phyloP scores from a whole-genome alignment of 2,888 invertebrate species.

The Eulithis testata region DNA sequence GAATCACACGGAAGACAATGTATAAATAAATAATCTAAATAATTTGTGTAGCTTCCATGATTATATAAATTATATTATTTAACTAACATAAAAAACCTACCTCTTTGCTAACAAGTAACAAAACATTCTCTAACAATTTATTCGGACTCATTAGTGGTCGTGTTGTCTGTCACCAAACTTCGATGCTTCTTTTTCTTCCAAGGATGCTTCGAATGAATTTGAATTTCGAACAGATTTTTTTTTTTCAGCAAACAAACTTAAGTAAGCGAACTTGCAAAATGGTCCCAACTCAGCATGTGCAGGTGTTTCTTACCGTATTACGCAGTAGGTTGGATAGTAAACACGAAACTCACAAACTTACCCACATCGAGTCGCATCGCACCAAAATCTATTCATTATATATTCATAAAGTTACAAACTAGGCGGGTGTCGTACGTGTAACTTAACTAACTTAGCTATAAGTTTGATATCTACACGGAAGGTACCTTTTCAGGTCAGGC shows the following conservation, averaged over 20 bases:
- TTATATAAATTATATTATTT: no score
- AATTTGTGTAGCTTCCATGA: no score
- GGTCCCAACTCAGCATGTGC: no score
- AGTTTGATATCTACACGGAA: slow-evolving; percentile 14
- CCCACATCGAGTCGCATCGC: slow-evolving; percentile 9
- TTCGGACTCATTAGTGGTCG: no score
- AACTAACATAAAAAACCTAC: no score
- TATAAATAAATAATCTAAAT: no score
- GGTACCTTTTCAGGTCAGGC: slow-evolving; percentile 6
- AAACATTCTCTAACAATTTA: no score
- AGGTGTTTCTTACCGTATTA: not conserved
- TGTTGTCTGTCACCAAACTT: not conserved
- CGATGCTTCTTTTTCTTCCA: no score
- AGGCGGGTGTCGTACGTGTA: slow-evolving; percentile 22
- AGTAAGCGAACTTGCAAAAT: no score
- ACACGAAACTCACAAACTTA: slow-evolving; percentile 12
- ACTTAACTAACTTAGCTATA: slow-evolving; percentile 14
- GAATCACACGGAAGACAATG: not conserved
- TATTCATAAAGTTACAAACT: slow-evolving; percentile 32
- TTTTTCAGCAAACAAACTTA: no score
- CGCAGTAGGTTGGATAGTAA: not conserved
- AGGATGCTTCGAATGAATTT: not conserved
- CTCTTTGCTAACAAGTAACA: no score
- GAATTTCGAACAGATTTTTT: not conserved
- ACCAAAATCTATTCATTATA: slow-evolving; percentile 15